Conservation (phyloP, 1,140 invertebrate species). For the Drosophila ercepeae region DNA sequence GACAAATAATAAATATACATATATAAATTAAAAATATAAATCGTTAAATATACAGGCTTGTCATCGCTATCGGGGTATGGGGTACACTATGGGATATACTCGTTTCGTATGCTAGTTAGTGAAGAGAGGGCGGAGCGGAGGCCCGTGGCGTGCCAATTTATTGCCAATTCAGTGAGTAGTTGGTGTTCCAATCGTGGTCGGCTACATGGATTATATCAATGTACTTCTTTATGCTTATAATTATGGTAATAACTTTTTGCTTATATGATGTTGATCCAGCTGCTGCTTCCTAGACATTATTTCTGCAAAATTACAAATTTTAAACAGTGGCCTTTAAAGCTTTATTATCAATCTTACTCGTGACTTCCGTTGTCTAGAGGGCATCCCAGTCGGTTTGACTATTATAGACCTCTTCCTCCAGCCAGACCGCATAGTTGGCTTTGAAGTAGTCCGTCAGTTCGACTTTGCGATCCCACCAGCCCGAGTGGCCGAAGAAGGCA, state of each 20-base stretch:
- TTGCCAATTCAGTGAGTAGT: constrained; percentile 59
- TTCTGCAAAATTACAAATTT: too few relatives aligned
- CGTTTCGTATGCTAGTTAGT: constrained; percentile 32
- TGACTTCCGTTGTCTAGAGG: constrained; percentile 40
- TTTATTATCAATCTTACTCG: constrained; percentile 10
- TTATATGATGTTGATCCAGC: constrained; percentile 45
- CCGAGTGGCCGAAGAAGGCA: constrained; percentile 81
- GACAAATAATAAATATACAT: constrained; percentile 71
- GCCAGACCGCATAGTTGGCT: constrained; percentile 97
- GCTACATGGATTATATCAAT: constrained; percentile 74
- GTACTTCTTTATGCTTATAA: constrained; percentile 62
- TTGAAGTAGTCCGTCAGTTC: constrained; percentile 98
- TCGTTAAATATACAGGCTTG: constrained; percentile 58
- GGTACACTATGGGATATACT: too few relatives aligned
- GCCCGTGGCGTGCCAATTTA: constrained; percentile 44
- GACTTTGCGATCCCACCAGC: constrained; percentile 85
- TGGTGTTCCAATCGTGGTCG: constrained; percentile 28
- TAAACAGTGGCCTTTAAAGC: too few relatives aligned
- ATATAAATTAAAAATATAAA: constrained; percentile 54
- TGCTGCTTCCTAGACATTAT: too few relatives aligned
- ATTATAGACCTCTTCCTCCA: constrained; percentile 98
- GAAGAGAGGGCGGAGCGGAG: constrained; percentile 31
- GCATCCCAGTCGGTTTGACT: constrained; percentile 91
- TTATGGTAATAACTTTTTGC: constrained; percentile 73
- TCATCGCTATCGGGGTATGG: constrained; percentile 36